Evolutionary conservation across 2,888 invertebrate genomes (phyloP), one percentile per base, ranked within the genome.

Genomic region (Chrysolina americana): DNA sequence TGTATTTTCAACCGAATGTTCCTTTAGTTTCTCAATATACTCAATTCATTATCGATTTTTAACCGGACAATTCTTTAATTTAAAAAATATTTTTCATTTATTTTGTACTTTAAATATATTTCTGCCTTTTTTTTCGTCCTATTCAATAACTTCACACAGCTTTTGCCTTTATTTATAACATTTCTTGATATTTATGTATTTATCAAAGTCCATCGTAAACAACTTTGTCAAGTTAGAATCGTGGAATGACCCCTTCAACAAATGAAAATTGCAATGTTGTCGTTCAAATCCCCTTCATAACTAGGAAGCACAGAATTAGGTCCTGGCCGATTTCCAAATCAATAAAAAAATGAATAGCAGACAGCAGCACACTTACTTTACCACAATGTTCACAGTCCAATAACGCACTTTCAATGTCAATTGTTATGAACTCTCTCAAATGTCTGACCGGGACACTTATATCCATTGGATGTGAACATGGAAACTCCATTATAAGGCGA

Each of bases 271-370:
- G n/a, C n/a, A 36, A 28, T 36, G 11, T 13, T 19, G 47, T 68
- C 41, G 41, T 56, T 44, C 4, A 63, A 47, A 53, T 64, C 62
- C 36, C 53, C 56, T 47, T 53, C 41, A 68, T 63, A 68, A 72
- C 48, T 48, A 50, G n/a, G 11, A 36, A 59, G 48, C 48, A 62
- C 48, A 41, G 63, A 71, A 66, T 72, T 68, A 68, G 68, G 50
- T 44, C 48, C 68, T 72, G 72, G 72, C 47, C 3, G 63, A 28
- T 50, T 36, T 63, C 72, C 68, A 72, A 68, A 15, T 21, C 21
- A n/a, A 72, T 56, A n/a, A 48, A 72, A 72, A 68, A 21, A 50
- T 63, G 13, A 59, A 59, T n/a, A 36, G 19, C 28, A 59, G 59
- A 59, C 59, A 59, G 59, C 28, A 23, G 59, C 28, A 23, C 23